Base-by-base conservation (phyloP, 2,888 invertebrate species). In the Cryptocheilus praepositus region DNA sequence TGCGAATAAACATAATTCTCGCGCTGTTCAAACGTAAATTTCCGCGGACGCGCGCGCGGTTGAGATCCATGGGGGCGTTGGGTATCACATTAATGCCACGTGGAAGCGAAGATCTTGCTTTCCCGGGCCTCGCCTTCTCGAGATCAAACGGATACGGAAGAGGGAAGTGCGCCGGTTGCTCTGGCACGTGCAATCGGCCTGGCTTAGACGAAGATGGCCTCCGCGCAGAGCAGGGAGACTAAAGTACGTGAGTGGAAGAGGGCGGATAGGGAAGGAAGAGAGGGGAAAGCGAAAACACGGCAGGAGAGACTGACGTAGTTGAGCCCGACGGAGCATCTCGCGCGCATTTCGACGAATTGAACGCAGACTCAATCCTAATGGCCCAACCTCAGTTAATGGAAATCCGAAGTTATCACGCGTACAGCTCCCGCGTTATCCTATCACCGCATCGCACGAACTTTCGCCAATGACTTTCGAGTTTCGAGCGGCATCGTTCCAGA, bases 401-500 rank as follows among this genome's bases (percentile, higher is more conserved):
- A 80, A 77, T 74, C 66, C 71, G 73, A 79, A 81, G 77, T 80
- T 79, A 76, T 74, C 75, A 67, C 70, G 70, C 72, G 71, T 65
- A 64, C 70, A 28, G 57, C 18, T 18, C 56, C 36, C 70, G 70
- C 73, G 74, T 79, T 76, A 77, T 73, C 76, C 72, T 76, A 72
- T 76, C 76, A 75, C 55, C 61, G 55, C 45, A 21, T 55, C 57
- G 51, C 36, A 36, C 61, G 62, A 77, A 79, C 72, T 80, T 65
- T 77, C 59, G 67, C 70, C 74, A 65, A 81, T 79, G 81, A 77
- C 73, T 81, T 77, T 77, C 74, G 74, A 76, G 74, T 72, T 74
- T 63, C 71, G 71, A 63, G 62, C 67, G 61, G 36, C 36, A 62
- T 78, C 79, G 77, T 76, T 83, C 85, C 82, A 83, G 80, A 83